Evolutionary conservation across 1,140 invertebrate species (phyloP).

Genomic region (Drosophila tropicalis): DNA sequence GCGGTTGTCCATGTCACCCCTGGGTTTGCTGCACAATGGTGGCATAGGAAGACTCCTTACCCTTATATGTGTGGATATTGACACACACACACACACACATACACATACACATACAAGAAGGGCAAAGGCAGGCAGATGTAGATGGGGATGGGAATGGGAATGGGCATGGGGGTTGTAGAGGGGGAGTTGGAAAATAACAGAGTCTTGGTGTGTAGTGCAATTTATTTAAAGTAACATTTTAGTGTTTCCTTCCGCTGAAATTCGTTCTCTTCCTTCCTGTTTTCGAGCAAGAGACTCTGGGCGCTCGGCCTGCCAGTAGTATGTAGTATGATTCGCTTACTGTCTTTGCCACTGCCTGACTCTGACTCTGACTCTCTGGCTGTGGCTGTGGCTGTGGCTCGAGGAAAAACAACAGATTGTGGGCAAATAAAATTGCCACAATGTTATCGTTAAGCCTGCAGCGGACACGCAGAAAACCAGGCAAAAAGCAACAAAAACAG

Average conservation of each 20-base stretch:
- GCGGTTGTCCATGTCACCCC: constrained; percentile 74
- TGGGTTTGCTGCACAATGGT: constrained; percentile 43
- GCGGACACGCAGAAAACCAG: constrained; percentile 63
- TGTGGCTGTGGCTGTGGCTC: constrained; percentile 1
- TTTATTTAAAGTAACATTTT: constrained; percentile 82
- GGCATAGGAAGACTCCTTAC: constrained; percentile 43
- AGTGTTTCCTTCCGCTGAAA: constrained; percentile 82
- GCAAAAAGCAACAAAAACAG: constrained; percentile 43
- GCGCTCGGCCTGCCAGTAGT: constrained; percentile 13
- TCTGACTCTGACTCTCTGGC: constrained; percentile 12
- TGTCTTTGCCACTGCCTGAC: constrained; percentile 10
- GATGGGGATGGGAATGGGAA: neutral
- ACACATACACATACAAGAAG: neutral
- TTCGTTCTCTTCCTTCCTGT: constrained; percentile 81
- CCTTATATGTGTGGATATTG: neutral
- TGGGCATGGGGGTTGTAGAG: neutral
- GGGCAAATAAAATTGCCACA: constrained; percentile 79
- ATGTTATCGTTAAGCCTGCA: constrained; percentile 75
- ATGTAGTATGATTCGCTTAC: neutral
- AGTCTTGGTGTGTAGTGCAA: constrained; percentile 63
- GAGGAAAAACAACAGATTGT: constrained; percentile 71
- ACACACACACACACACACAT: neutral
- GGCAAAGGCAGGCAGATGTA: neutral
- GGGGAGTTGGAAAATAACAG: constrained; percentile 43
- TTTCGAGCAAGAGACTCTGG: constrained; percentile 32